Conservation (phyloP, 2,888 invertebrate species). For the Unio delphinus region DNA sequence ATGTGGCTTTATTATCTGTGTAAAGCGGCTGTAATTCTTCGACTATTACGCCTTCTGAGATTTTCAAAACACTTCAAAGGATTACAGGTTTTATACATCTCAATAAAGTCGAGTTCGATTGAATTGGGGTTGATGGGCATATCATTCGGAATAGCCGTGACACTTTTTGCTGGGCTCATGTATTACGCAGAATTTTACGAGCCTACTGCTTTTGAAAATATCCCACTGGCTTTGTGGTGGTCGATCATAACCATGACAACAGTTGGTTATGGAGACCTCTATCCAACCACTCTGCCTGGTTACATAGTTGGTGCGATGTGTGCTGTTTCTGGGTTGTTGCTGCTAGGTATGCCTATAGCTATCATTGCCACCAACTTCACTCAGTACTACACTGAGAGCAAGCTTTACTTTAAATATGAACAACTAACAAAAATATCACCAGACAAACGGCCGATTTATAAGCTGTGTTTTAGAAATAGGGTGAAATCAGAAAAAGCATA, state of each 20-base stretch:
- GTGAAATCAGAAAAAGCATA: too few species aligned
- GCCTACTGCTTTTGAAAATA: constrained; percentile 40
- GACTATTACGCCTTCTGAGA: constrained; percentile 33
- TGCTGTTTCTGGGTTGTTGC: constrained; percentile 46
- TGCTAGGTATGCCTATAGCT: constrained; percentile 55
- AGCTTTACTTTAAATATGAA: background rate
- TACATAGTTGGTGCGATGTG: constrained; percentile 46
- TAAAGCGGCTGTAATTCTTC: constrained; percentile 21
- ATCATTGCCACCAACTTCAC: constrained; percentile 58
- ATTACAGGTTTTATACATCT: constrained; percentile 52
- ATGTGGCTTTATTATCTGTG: constrained; percentile 20
- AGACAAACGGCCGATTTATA: too few species aligned
- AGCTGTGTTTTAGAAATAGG: too few species aligned
- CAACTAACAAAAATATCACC: too few species aligned
- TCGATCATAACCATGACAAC: constrained; percentile 62
- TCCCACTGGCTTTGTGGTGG: constrained; percentile 60
- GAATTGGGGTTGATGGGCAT: constrained; percentile 55
- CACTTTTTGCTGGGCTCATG: constrained; percentile 58
- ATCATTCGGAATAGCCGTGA: constrained; percentile 51
- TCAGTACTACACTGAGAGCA: constrained; percentile 44
- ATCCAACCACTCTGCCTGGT: constrained; percentile 39
- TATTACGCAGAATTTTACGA: constrained; percentile 51
- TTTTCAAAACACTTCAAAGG: constrained; percentile 36
- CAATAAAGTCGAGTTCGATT: constrained; percentile 51
- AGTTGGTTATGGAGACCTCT: constrained; percentile 59